Evolutionary conservation across 2,113 vertebrate species (phyloP), one percentile per base, ranked within the genome.

Genomic region (Odobenus rosmarus): DNA sequence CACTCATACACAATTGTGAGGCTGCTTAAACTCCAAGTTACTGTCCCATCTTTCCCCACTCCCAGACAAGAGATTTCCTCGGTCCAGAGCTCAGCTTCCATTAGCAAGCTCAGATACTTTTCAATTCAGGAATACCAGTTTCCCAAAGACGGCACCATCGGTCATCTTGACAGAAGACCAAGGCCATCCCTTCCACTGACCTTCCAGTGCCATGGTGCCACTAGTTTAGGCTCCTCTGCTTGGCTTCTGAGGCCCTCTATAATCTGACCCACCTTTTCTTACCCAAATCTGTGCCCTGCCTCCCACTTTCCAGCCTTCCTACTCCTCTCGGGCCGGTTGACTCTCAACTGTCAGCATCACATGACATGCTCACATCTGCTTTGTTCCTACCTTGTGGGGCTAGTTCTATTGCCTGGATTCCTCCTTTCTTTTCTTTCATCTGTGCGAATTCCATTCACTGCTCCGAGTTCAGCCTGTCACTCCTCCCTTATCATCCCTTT

Each of bases 1-100:
- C 36, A 76, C 1, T 39, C 49, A 88, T 67, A 62, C 42, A 51
- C 19, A 53, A 33, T 67, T 39, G 59, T 83, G 69, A 74, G 64
- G 24, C 33, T 51, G 10, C 57, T 88, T 55, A 51, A 95, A 88
- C 33, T 91, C 59, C 57, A 96, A 81, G 31, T 91, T 87, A 81
- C 12, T 26, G 71, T 84, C 59, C 42, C 18, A 39, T 36, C 26
- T 81, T 64, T 91, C 51, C 71, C 59, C 88, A 82, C 59, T 59
- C 57, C 39, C 39, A 62, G 21, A 36, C 21, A 42, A 53, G 61
- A 79, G 39, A 67, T 14, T 72, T 14, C 4, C 61, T 88, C 33
- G 62, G 31, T 81, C 72, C 55, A 94, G 46, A 91, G 39, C 49
- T 59, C 67, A 87, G 86, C n/a, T 85, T 53, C 39, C 36, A 15